phyloP scores from a whole-genome alignment of 2,888 invertebrate species.

The Gryllus longicercus region DNA sequence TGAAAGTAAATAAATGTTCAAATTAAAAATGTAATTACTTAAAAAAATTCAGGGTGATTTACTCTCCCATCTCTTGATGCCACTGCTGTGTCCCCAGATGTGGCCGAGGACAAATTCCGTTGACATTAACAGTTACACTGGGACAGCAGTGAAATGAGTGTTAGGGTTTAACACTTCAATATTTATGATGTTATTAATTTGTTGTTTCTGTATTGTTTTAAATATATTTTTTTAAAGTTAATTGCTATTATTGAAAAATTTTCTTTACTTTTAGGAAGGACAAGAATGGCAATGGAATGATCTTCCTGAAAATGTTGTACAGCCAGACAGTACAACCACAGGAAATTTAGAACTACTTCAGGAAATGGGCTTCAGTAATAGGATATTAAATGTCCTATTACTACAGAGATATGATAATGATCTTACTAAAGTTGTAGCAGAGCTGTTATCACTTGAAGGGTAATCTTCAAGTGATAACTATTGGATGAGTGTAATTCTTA shows the following conservation, averaged over 20 bases:
- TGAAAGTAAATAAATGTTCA: too few species aligned
- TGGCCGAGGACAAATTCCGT: too few species aligned
- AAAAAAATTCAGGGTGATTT: too few species aligned
- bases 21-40: too few species aligned
- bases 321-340: conserved; percentile 25
- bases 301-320: neutral
- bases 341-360: conserved; percentile 44
- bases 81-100: too few species aligned
- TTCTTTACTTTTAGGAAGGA: conserved; percentile 4
- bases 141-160: too few species aligned
- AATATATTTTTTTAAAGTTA: neutral
- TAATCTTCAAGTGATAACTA: neutral
- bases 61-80: too few species aligned
- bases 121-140: too few species aligned
- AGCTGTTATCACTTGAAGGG: conserved; percentile 39
- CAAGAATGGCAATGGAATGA: neutral
- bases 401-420: conserved; percentile 48
- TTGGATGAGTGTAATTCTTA: neutral
- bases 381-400: conserved; percentile 47
- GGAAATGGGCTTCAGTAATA: conserved; percentile 50
- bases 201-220: too few species aligned
- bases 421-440: conserved; percentile 46
- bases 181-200: too few species aligned
- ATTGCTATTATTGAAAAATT: neutral
- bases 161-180: too few species aligned